Evolutionary conservation across 2,797 vertebrate species (phyloP).

Genomic region (Pempheris klunzingeri): DNA sequence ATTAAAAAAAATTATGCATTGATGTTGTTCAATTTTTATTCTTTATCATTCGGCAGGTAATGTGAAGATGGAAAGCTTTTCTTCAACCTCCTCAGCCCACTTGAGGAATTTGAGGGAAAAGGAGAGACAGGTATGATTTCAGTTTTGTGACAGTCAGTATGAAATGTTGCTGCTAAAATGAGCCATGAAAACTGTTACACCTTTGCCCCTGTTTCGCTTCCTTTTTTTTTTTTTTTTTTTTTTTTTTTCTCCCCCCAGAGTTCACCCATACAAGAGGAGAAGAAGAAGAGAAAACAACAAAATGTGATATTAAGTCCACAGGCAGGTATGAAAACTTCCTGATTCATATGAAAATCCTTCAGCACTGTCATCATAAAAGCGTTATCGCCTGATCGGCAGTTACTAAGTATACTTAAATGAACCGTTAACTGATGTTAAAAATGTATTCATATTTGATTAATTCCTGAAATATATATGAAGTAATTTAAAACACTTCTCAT

Average conservation of each 20-base stretch:
- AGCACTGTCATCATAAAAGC: neutral
- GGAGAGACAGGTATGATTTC: slow-evolving; percentile 73
- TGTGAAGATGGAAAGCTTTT: slow-evolving; percentile 70
- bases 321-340: slow-evolving; percentile 84
- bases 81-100: slow-evolving; percentile 64
- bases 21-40: neutral
- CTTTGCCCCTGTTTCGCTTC: neutral
- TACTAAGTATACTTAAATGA: neutral
- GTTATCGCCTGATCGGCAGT: neutral
- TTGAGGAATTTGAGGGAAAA: slow-evolving; percentile 78
- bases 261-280: slow-evolving; percentile 81
- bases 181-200: neutral
- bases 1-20: neutral
- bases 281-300: slow-evolving; percentile 89
- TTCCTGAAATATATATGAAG: neutral
- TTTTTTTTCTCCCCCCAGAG: no score
- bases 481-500: neutral
- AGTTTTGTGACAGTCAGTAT: neutral
- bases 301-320: slow-evolving; percentile 90
- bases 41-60: slow-evolving; percentile 67
- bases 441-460: neutral
- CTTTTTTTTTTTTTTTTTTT: no score
- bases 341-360: neutral
- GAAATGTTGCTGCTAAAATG: neutral
- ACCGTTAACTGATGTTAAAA: neutral